Evolutionary conservation across 2,888 invertebrate species (phyloP), one percentile per base, ranked within the genome.

Genomic region (Epinotia bilunana): DNA sequence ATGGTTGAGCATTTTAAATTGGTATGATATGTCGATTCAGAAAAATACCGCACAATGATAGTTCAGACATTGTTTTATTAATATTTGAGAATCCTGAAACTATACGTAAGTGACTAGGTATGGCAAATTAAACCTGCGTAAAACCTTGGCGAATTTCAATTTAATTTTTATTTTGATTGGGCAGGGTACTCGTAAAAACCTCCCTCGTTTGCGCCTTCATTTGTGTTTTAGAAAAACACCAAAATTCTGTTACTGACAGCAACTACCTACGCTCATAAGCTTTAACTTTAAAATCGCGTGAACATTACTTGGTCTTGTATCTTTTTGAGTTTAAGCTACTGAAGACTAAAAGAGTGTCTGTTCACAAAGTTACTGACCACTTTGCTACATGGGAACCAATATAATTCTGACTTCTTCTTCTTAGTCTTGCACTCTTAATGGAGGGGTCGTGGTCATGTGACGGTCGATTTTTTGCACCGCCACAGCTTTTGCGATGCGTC

Each of bases 201-300:
- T 11, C 20, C 4, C 43, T 16, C 57, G 55, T 57, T 64, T 57
- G n/a, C 9, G 12, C 68, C 39, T 20, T 39, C 57, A 20, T 18
- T 57, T 16, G 33, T 68, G 1, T 68, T 57, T 68, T 20, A 39
- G 33, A 55, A 33, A 65, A 28, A 11, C 13, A 39, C 33, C 49
- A 20, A 33, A 53, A 63, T 63, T 63, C 20, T 63, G 43, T 46
- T 63, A 46, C 63, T 20, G 13, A 46, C 6, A 39, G 23, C n/a
- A 58, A 3, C 13, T 39, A 39, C 9, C 13, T 39, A 39, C 9
- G 39, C 39, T 9, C 9, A 39, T 39, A 39, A n/a, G n/a, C 6
- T 46, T 2, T 5, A 49, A 28, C 2, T 9, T 3, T 49, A 49
- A 16, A 49, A 3, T 43, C 12, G 13, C 9, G 16, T n/a, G 16